Conservation (phyloP, 1,140 invertebrate genomes). For the Babylonia areolata region DNA sequence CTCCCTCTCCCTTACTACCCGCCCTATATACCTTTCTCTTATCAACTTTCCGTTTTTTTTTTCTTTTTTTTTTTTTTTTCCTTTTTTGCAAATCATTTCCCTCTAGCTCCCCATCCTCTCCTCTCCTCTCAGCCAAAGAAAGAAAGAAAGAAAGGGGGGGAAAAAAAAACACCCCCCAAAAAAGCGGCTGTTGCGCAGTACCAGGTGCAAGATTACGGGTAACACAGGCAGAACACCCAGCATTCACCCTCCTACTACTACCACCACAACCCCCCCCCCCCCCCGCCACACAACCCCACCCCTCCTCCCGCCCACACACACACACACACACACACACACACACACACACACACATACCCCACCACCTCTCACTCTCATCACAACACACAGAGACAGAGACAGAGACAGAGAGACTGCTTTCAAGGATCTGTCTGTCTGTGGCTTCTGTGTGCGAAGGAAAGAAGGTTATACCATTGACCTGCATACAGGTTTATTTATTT, state of each 20-base stretch:
- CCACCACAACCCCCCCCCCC: no score
- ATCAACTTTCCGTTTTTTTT: not conserved
- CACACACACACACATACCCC: no score
- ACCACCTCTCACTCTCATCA: no score
- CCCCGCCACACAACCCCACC: no score
- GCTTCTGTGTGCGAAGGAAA: not conserved
- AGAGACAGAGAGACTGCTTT: not conserved
- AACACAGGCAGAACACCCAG: not conserved
- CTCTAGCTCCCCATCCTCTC: no score
- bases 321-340: no score
- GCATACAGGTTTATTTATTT: not conserved
- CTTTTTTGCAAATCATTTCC: no score
- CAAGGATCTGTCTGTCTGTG: not conserved
- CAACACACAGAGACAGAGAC: not conserved
- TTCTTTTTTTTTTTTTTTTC: not conserved
- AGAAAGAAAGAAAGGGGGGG: no score
- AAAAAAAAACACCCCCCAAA: no score
- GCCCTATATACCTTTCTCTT: not conserved
- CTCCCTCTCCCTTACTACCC: not conserved
- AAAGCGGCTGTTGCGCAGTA: not conserved
- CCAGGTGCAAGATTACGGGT: not conserved
- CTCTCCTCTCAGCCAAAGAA: no score
- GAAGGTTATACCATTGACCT: not conserved
- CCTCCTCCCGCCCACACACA: no score
- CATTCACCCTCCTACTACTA: not conserved